Evolutionary conservation across 2,797 vertebrate species (phyloP).

Genomic region (Aphelocoma californica): DNA sequence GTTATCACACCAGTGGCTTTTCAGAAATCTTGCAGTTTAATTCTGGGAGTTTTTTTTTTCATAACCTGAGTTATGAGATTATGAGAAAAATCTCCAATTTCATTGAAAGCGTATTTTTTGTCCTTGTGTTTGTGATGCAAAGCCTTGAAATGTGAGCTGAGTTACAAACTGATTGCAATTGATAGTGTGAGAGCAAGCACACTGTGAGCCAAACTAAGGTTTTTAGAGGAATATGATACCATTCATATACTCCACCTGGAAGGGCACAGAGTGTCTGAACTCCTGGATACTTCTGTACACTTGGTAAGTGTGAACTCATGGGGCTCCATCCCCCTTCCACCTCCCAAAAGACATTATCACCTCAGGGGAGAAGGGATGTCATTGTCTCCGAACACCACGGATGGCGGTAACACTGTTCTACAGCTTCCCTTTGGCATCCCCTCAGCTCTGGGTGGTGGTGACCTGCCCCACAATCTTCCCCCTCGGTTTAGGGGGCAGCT

Average conservation of each 20-base stretch:
- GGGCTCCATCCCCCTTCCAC: fast-evolving
- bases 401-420: fast-evolving
- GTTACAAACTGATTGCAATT: neutral
- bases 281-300: neutral
- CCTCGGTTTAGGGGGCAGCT: too few species aligned
- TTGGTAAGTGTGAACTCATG: fast-evolving
- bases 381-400: fast-evolving
- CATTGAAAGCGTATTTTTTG: neutral
- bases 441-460: fast-evolving
- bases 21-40: neutral
- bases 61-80: neutral
- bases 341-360: neutral
- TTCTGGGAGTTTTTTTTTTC: neutral
- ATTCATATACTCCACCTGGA: fast-evolving
- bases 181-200: fast-evolving
- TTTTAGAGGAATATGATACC: neutral
- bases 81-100: neutral
- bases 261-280: neutral
- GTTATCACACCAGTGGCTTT: neutral
- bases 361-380: too few species aligned
- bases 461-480: too few species aligned
- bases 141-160: neutral
- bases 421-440: fast-evolving
- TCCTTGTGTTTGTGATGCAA: neutral
- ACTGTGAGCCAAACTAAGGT: neutral